Base-by-base conservation (phyloP, 2,888 invertebrate species). In the Hanleya hanleyi region DNA sequence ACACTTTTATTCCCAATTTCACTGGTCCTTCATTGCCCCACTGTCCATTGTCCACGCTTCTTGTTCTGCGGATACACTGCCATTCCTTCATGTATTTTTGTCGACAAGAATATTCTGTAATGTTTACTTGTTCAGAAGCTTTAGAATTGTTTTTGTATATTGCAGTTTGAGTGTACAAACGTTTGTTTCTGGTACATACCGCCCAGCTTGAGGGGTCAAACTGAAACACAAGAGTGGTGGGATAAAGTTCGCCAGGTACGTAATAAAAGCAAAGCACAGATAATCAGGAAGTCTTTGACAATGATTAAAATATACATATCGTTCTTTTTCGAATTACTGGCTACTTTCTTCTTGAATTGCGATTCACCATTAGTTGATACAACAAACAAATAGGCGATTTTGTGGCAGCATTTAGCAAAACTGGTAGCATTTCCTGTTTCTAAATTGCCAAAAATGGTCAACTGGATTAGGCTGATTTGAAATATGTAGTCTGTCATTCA, bases 121-220 rank as follows among this genome's bases (percentile, higher is more conserved):
- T n/a, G n/a, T n/a, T n/a, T n/a, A n/a, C n/a, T n/a, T n/a, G n/a
- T n/a, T n/a, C n/a, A n/a, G n/a, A n/a, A n/a, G n/a, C n/a, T n/a
- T n/a, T n/a, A n/a, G n/a, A n/a, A n/a, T n/a, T n/a, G n/a, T n/a
- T n/a, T n/a, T n/a, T n/a, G n/a, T n/a, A n/a, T n/a, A 88, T 71
- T 88, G 88, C 76, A 87, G 87, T 33, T 77, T 87, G 9, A 87
- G 86, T 71, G 80, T 81, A n/a, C 88, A 88, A 70, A 80, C 81
- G 5, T 74, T 86, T 82, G 80, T 67, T 83, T 83, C 73, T 83
- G 83, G 81, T 83, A 82, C 74, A 77, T 84, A 35, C 83, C 83
- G 49, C 76, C 77, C 7, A 74, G 77, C n/a, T 32, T 83, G 70
- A 41, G 83, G 26, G 74, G 67, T 12, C 68, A 67, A 22, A 71